A percentile compares a stretch with the other conserved stretches of the same genome.
Evolutionary conservation across 2,888 invertebrate species (phyloP).

Genomic region (Trissolcus brochymenae): DNA sequence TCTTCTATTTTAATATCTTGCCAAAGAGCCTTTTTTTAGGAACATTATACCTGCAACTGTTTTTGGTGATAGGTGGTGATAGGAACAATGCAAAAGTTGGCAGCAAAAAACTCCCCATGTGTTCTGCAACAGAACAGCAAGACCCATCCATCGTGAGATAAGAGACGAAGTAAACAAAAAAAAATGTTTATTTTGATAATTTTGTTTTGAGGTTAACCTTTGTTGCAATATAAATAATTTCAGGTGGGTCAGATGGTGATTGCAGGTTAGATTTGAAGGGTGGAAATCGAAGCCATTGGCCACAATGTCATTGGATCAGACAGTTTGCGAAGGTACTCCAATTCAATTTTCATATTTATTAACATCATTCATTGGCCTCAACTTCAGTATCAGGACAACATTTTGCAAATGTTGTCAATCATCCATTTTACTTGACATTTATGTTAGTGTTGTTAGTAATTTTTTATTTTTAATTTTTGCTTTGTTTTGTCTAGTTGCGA

Average conservation of each 20-base stretch:
- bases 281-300: slow-evolving; percentile 8
- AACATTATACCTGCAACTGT: too few species aligned
- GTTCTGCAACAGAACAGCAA: neutral
- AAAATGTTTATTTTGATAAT: slow-evolving; percentile 32
- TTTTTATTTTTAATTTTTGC: neutral
- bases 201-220: slow-evolving; percentile 18
- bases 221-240: slow-evolving; percentile 19
- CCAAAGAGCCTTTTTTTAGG: too few species aligned
- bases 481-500: too few species aligned
- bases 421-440: neutral
- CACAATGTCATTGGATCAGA: slow-evolving; percentile 89
- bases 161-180: slow-evolving; percentile 26
- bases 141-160: neutral
- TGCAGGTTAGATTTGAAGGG: neutral
- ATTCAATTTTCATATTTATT: slow-evolving; percentile 2
- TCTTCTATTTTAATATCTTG: too few species aligned
- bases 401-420: neutral
- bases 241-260: neutral
- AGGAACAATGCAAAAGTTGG: neutral
- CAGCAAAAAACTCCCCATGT: neutral
- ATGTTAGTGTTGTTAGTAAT: neutral
- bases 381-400: neutral
- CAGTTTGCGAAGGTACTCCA: slow-evolving; percentile 90
- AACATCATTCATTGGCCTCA: neutral
- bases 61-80: too few species aligned